Evolutionary conservation across 2,797 vertebrate genomes (phyloP).

Genomic region (Tenualosa thibaudeaui): DNA sequence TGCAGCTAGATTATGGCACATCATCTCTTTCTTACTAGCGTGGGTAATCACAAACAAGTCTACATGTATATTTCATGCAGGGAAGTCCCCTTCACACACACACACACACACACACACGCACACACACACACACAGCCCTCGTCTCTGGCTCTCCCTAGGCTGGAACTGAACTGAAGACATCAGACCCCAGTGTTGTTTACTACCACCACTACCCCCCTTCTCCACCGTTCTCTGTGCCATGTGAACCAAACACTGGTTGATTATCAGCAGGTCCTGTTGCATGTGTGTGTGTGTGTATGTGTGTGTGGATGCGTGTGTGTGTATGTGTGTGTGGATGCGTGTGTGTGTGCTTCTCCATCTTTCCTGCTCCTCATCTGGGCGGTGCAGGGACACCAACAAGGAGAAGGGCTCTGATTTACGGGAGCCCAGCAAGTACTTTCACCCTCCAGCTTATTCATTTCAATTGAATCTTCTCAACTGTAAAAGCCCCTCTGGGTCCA

Average conservation of each 20-base stretch:
- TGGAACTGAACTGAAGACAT: neutral
- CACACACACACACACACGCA: neutral
- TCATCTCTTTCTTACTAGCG: neutral
- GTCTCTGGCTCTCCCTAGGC: neutral
- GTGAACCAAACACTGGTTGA: neutral
- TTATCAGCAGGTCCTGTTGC: neutral
- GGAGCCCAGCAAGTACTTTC: constrained; percentile 3
- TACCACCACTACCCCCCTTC: neutral
- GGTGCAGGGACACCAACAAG: neutral
- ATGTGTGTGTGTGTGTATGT: neutral
- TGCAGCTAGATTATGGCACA: constrained; percentile 10
- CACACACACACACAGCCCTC: neutral
- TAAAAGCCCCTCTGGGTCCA: constrained; percentile 18
- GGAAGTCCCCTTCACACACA: neutral
- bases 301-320: neutral
- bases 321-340: neutral
- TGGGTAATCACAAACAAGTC: neutral
- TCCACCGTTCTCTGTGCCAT: too few species aligned
- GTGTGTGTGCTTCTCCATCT: too few species aligned
- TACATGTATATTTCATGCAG: constrained; percentile 17
- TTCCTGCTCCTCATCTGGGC: neutral
- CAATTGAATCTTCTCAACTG: constrained; percentile 20
- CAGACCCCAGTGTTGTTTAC: neutral
- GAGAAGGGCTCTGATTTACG: neutral
- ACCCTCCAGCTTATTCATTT: constrained; percentile 16